Evolutionary conservation across 2,113 vertebrate species (phyloP), one percentile per base, ranked within the genome.

Genomic region (Oxygymnocypris stewartii): DNA sequence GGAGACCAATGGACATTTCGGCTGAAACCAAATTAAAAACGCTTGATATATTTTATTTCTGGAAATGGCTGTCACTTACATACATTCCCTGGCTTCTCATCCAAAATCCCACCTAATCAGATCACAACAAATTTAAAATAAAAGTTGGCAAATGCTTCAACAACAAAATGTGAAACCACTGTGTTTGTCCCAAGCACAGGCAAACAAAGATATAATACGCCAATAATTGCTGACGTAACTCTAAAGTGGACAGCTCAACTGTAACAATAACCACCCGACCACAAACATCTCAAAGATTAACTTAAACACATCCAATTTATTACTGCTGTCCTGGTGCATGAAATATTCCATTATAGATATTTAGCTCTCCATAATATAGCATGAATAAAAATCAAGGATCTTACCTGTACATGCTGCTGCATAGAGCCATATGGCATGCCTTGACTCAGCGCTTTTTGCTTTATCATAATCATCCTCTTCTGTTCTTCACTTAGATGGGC

Each of bases 371-470:
- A 35, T n/a, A 65, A 69, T 20, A 65, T 18, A 20, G 23, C 23
- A 23, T 8, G 28, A 77, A 18, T 23, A 51, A 18, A 37, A 65
- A n/a, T 28, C 61, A 42, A 86, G 69, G 65, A 25, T 0, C 97
- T 95, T 95, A 99, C 98, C 98, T 97, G 98, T 44, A 93, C 92
- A 1, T 98, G 98, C 83, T 96, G 89, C 37, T 97, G 96, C 90
- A 99, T 96, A 0, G 96, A 37, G 35, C 93, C 92, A 82, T 98
- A 99, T 0, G 95, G 94, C 94, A 99, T 92, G 88, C 95, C 92
- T 92, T 97, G 97, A 69, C 92, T 96, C 91, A 99, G 92, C 92
- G 96, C 97, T 37, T 99, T 99, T 94, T 99, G 97, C 92, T 99
- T 99, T 93, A 99, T 94, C 92, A 99, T 92, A 90, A 99, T 92